A percentile compares a stretch with the other conserved stretches of the same genome.
These are phyloP conservation scores for Macaria liturata DNA, from an alignment of 2,888 invertebrate species.

Conservation along the genomic window DNA sequence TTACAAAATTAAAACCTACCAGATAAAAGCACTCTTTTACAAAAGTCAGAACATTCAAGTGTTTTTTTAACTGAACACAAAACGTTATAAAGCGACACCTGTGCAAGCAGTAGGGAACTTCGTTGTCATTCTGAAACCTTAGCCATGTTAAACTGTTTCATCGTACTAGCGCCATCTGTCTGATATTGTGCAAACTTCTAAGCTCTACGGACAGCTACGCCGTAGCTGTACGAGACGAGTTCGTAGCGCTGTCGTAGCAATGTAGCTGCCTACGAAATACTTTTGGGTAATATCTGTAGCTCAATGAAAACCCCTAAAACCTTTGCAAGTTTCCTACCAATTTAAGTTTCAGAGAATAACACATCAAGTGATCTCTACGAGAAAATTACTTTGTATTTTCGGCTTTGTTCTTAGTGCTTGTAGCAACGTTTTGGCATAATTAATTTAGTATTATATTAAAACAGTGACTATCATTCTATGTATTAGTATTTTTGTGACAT, in stretches of 20 bases:
- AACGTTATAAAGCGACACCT: conserved; percentile 16
- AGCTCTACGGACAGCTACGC: conserved; percentile 6
- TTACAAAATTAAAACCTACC: no score
- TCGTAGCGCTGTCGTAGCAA: conserved; percentile 6
- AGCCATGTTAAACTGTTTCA: background rate
- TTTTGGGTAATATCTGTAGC: background rate
- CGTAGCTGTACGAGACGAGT: background rate
- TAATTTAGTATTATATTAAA: no score
- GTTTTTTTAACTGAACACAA: background rate
- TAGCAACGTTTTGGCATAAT: no score
- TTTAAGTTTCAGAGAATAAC: no score
- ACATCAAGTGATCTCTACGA: no score
- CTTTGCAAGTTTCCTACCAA: conserved; percentile 1
- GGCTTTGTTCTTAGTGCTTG: no score
- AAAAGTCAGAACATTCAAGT: background rate
- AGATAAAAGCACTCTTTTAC: no score
- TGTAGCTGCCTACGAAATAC: background rate
- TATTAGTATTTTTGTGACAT: no score
- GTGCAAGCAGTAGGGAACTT: conserved; percentile 9
- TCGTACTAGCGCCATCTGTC: conserved; percentile 15
- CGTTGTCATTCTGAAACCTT: background rate
- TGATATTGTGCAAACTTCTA: conserved; percentile 7
- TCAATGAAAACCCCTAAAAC: conserved; percentile 14
- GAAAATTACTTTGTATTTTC: no score
- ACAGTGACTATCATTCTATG: no score